These are phyloP conservation scores for Stegostoma tigrinum DNA, from an alignment of 2,113 vertebrate species.

Conservation along the genomic window DNA sequence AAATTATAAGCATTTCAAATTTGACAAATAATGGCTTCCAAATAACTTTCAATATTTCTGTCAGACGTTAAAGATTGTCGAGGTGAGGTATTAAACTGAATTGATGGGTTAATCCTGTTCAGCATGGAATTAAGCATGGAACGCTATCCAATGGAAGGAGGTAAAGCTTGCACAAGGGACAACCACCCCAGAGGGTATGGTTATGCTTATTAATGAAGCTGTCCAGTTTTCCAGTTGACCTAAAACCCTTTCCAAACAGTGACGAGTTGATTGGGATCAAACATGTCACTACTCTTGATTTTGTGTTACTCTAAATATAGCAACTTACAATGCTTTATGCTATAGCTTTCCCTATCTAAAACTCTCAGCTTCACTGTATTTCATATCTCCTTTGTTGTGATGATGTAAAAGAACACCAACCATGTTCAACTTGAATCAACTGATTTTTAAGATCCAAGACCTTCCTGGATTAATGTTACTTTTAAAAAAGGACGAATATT, in stretches of 20 bases:
- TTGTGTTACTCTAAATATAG: neutral
- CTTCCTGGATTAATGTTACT: no score
- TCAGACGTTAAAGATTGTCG: neutral
- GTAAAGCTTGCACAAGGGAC: neutral
- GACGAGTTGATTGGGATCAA: neutral
- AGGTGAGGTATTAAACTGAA: neutral
- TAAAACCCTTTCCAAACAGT: neutral
- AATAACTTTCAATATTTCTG: neutral
- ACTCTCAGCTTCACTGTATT: neutral
- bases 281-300: neutral
- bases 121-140: no score
- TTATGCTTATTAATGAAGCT: neutral
- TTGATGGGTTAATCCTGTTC: no score
- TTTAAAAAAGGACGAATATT: no score
- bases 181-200: neutral
- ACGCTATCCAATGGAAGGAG: neutral
- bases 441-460: no score
- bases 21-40: neutral
- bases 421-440: no score
- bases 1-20: neutral
- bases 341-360: no score
- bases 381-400: neutral
- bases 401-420: no score
- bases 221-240: neutral
- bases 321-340: neutral